phyloP scores from a whole-genome alignment of 2,888 invertebrate genomes.

The Eupithecia dodoneata region DNA sequence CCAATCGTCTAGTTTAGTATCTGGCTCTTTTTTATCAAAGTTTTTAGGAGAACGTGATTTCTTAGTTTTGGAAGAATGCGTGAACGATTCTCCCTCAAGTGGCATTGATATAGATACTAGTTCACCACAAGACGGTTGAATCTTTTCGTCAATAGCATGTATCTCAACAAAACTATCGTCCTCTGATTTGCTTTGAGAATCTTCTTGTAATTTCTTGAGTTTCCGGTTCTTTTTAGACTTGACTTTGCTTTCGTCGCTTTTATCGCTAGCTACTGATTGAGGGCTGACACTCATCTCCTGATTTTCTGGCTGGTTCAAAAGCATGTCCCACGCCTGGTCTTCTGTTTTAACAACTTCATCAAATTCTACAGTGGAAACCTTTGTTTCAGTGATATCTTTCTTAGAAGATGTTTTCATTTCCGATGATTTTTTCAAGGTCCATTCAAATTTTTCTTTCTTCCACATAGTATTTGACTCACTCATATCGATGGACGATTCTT shows the following conservation, averaged over 20 bases:
- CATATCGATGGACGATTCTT: slow-evolving; percentile 31
- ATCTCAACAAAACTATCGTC: slow-evolving; percentile 80
- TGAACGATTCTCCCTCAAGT: slow-evolving; percentile 64
- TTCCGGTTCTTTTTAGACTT: slow-evolving; percentile 71
- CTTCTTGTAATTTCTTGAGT: slow-evolving; percentile 66
- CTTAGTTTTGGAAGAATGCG: slow-evolving; percentile 63
- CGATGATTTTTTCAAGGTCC: slow-evolving; percentile 33
- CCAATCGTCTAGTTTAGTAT: slow-evolving; percentile 50
- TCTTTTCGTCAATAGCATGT: slow-evolving; percentile 76
- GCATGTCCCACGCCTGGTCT: slow-evolving; percentile 78
- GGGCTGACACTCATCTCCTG: slow-evolving; percentile 47
- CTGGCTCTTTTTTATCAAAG: slow-evolving; percentile 58
- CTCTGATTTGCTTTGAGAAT: slow-evolving; percentile 62
- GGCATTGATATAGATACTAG: slow-evolving; percentile 75
- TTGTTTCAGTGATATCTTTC: slow-evolving; percentile 47
- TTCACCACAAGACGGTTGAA: slow-evolving; percentile 65
- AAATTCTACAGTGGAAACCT: slow-evolving; percentile 41
- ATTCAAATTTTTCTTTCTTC: slow-evolving; percentile 44
- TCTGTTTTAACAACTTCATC: slow-evolving; percentile 66
- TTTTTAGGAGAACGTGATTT: slow-evolving; percentile 67
- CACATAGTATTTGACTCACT: slow-evolving; percentile 35
- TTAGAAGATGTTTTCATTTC: slow-evolving; percentile 45
- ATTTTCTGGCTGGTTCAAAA: slow-evolving; percentile 67
- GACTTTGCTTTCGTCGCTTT: slow-evolving; percentile 62
- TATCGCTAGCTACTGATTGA: slow-evolving; percentile 46